phyloP scores from a whole-genome alignment of 2,797 vertebrate species.

The Synanceia verrucosa region DNA sequence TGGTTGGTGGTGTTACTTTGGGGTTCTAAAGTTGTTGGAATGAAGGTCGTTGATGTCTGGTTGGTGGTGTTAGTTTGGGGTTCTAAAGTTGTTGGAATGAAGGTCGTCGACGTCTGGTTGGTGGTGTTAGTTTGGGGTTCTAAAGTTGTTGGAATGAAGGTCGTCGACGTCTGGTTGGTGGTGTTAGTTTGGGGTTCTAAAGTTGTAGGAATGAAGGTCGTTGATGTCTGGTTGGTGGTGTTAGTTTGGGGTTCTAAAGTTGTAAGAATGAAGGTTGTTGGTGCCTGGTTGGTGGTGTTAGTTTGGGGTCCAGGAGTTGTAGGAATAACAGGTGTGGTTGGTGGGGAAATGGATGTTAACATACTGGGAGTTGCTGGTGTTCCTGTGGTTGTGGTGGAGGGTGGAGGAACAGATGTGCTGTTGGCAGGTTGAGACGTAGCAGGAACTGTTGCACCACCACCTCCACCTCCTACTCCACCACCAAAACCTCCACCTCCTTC shows the following conservation, averaged over 20 bases:
- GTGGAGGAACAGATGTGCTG: neutral
- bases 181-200: neutral
- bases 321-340: neutral
- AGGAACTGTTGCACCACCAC: neutral
- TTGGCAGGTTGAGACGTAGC: fast-evolving
- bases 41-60: neutral
- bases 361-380: neutral
- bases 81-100: neutral
- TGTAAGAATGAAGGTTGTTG: too few relatives aligned
- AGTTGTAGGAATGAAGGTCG: neutral
- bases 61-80: neutral
- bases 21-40: neutral
- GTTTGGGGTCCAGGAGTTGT: neutral
- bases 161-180: neutral
- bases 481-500: too few relatives aligned
- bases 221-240: neutral
- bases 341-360: too few relatives aligned
- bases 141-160: neutral
- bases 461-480: too few relatives aligned
- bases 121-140: neutral
- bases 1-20: neutral
- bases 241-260: too few relatives aligned
- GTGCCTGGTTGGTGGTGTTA: neutral
- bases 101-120: neutral
- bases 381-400: neutral